These are phyloP conservation scores for Lophochroa leadbeateri DNA, from an alignment of 2,113 vertebrate genomes.

Conservation along the genomic window DNA sequence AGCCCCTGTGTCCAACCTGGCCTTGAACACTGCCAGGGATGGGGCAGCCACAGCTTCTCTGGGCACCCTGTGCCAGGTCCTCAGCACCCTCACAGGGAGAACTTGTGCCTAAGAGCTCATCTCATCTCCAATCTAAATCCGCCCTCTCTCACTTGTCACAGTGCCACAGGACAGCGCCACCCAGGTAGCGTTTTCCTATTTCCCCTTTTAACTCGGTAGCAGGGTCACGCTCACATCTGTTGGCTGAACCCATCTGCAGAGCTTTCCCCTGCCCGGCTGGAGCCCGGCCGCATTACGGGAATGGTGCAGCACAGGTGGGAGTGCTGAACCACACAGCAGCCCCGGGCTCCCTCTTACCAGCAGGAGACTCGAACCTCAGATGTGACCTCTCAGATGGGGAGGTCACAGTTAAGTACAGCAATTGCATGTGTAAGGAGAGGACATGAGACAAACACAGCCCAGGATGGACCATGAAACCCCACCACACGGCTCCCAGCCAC, in stretches of 20 bases:
- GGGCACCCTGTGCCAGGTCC: neutral
- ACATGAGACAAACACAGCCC: neutral
- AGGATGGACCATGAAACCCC: neutral
- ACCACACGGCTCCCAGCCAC: neutral
- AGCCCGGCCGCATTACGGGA: neutral
- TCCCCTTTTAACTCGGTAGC: neutral
- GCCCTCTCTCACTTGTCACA: neutral
- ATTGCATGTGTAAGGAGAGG: fast-evolving
- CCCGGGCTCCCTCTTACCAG: neutral
- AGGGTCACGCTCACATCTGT: neutral
- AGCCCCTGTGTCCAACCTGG: too few species aligned
- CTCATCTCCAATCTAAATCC: neutral
- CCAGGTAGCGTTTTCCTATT: neutral
- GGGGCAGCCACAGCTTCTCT: neutral
- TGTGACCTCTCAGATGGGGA: neutral
- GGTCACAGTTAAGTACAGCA: neutral
- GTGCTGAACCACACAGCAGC: neutral
- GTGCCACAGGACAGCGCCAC: fast-evolving
- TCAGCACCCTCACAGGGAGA: neutral
- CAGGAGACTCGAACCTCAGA: neutral
- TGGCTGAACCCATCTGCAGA: neutral
- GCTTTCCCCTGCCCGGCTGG: neutral
- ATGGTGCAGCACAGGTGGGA: neutral
- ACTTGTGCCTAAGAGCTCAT: neutral
- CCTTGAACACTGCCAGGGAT: too few species aligned